Conservation (phyloP, 2,888 invertebrate species). For the Slavum lentiscoides region DNA sequence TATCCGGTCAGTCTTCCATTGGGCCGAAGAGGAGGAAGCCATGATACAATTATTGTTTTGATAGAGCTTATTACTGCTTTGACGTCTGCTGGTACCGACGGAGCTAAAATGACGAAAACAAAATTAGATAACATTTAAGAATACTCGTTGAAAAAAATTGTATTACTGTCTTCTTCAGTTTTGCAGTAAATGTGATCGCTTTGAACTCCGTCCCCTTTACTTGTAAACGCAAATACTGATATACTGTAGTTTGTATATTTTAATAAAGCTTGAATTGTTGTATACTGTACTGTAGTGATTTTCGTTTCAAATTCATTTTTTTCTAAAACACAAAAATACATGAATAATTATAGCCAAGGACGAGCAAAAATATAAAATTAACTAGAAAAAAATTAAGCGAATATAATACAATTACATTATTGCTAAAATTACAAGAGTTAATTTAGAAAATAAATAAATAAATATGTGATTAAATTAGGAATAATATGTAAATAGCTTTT, state of each 20-base stretch:
- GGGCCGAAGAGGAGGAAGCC: constrained; percentile 82
- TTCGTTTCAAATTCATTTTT: constrained; percentile 68
- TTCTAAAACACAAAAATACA: constrained; percentile 62
- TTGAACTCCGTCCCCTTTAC: constrained; percentile 84
- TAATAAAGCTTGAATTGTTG: constrained; percentile 74
- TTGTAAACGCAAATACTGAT: constrained; percentile 84
- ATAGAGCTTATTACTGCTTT: constrained; percentile 86
- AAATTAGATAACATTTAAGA: not conserved
- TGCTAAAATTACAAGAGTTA: no score
- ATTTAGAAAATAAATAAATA: no score
- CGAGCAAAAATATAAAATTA: no score
- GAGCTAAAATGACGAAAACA: constrained; percentile 66
- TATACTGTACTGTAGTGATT: constrained; percentile 71
- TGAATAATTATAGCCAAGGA: not conserved
- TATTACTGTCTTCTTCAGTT: constrained; percentile 84
- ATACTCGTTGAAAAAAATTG: not conserved
- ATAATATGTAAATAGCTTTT: no score
- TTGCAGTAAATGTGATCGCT: constrained; percentile 83
- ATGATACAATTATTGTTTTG: constrained; percentile 83
- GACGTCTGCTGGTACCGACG: constrained; percentile 85
- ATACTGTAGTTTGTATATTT: constrained; percentile 92
- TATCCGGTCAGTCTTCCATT: constrained; percentile 85
- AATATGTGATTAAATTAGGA: no score
- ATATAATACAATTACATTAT: no score
- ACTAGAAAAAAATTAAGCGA: no score